phyloP scores from a whole-genome alignment of 2,888 invertebrate genomes.

The Gonocerus acuteangulatus region DNA sequence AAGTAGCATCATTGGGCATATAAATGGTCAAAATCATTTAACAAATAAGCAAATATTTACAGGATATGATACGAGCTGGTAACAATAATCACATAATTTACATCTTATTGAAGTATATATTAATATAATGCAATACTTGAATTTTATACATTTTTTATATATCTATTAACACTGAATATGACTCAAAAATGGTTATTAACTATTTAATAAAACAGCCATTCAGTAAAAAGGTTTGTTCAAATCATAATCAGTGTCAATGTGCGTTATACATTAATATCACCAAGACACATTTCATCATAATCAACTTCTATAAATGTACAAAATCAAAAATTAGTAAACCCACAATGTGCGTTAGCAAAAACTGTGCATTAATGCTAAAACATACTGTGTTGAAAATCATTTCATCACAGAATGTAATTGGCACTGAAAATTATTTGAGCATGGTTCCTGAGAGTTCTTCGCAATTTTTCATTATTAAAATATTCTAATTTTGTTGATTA shows the following conservation, averaged over 20 bases:
- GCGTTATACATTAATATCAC: slow-evolving; percentile 13
- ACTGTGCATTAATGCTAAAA: not conserved
- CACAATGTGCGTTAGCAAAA: slow-evolving; percentile 15
- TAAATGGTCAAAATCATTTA: slow-evolving; percentile 26
- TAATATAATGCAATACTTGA: slow-evolving; percentile 18
- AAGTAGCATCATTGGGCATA: slow-evolving; percentile 19
- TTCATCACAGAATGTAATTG: slow-evolving; percentile 19
- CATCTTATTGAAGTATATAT: slow-evolving; percentile 8
- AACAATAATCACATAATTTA: slow-evolving; percentile 29
- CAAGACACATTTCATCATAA: slow-evolving; percentile 28
- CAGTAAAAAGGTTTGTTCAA: not conserved
- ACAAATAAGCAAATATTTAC: slow-evolving; percentile 26
- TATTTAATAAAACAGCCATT: not conserved
- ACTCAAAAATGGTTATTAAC: slow-evolving; percentile 2
- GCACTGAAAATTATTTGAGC: slow-evolving; percentile 26
- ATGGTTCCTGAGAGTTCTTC: slow-evolving; percentile 14
- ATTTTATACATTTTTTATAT: slow-evolving; percentile 13
- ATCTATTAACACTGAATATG: slow-evolving; percentile 21
- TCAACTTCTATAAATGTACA: not conserved
- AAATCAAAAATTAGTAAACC: not conserved
- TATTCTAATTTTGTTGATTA: no score
- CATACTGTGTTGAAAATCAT: not conserved
- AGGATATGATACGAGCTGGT: slow-evolving; percentile 27
- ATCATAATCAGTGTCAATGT: slow-evolving; percentile 23
- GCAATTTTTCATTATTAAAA: no score